Percentiles rank a stretch among this genome's conserved stretches.
These are phyloP conservation scores for Rhinatrema bivittatum DNA, from an alignment of 2,797 vertebrate genomes.

Conservation along the genomic window DNA sequence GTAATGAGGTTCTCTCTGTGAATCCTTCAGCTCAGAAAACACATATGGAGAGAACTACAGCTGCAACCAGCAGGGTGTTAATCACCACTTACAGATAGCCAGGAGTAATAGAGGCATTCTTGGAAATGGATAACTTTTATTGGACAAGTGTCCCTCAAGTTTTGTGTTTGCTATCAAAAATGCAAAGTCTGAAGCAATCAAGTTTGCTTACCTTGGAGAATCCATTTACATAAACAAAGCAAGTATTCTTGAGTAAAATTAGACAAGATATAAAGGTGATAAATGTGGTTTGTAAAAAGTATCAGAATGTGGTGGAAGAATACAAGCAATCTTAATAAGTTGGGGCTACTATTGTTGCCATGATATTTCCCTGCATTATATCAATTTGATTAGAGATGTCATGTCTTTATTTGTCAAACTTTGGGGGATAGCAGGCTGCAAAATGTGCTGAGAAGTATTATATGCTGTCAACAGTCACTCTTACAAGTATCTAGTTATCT, in stretches of 20 bases:
- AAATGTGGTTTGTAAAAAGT: neutral
- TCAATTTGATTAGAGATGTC: slow-evolving; percentile 25
- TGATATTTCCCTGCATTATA: slow-evolving; percentile 15
- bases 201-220: slow-evolving; percentile 17
- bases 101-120: slow-evolving; percentile 29
- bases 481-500: too few relatives aligned
- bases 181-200: slow-evolving; percentile 9
- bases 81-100: slow-evolving; percentile 59
- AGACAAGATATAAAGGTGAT: slow-evolving; percentile 30
- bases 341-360: neutral
- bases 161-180: slow-evolving; percentile 20
- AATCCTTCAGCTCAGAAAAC: slow-evolving; percentile 53
- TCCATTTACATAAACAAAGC: slow-evolving; percentile 35
- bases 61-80: slow-evolving; percentile 66
- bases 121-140: slow-evolving; percentile 26
- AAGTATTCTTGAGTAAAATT: slow-evolving; percentile 37
- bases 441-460: too few relatives aligned
- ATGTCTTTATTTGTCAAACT: slow-evolving; percentile 21
- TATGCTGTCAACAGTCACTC: too few relatives aligned
- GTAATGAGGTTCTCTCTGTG: slow-evolving; percentile 63
- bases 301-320: slow-evolving; percentile 6
- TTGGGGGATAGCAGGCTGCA: slow-evolving; percentile 12
- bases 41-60: too few relatives aligned
- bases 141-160: slow-evolving; percentile 25
- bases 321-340: slow-evolving; percentile 7